These are phyloP conservation scores for Scaptomyza parva DNA, from an alignment of 2,888 invertebrate species.

Conservation along the genomic window DNA sequence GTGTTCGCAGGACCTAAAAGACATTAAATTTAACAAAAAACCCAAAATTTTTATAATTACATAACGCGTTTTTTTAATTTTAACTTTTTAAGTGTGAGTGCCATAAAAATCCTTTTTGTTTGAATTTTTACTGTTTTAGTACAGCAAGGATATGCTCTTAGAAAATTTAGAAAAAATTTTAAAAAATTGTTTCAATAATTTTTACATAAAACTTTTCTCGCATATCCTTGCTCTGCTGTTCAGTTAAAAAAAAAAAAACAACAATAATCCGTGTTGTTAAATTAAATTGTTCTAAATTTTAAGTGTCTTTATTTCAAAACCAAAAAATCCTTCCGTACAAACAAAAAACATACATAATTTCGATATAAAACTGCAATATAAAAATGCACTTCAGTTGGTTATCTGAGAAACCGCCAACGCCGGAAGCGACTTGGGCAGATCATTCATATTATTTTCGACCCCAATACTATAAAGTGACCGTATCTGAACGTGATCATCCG, in stretches of 20 bases:
- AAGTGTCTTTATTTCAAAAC: slow-evolving; percentile 84
- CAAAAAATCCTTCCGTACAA: slow-evolving; percentile 56
- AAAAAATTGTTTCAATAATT: neutral
- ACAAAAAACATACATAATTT: slow-evolving; percentile 21
- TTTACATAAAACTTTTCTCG: neutral
- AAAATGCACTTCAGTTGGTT: slow-evolving; percentile 85
- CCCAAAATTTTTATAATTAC: slow-evolving; percentile 17
- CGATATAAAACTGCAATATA: slow-evolving; percentile 33
- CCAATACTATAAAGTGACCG: slow-evolving; percentile 84
- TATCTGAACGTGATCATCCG: slow-evolving; percentile 85
- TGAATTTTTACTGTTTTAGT: slow-evolving; percentile 12
- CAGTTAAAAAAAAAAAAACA: slow-evolving; percentile 4
- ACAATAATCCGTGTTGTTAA: slow-evolving; percentile 56
- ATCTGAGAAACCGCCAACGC: slow-evolving; percentile 82
- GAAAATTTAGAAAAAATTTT: neutral
- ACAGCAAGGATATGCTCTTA: slow-evolving; percentile 63
- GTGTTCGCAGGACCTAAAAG: slow-evolving; percentile 18
- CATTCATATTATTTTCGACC: slow-evolving; percentile 84
- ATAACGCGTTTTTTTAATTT: slow-evolving; percentile 35
- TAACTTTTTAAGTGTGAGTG: slow-evolving; percentile 62
- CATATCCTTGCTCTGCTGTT: slow-evolving; percentile 58
- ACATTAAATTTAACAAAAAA: slow-evolving; percentile 2
- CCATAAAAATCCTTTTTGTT: slow-evolving; percentile 8
- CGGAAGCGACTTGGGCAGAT: slow-evolving; percentile 86
- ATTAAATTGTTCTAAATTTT: slow-evolving; percentile 81